Conservation (phyloP, 2,113 vertebrate genomes). For the Cololabis saira region DNA sequence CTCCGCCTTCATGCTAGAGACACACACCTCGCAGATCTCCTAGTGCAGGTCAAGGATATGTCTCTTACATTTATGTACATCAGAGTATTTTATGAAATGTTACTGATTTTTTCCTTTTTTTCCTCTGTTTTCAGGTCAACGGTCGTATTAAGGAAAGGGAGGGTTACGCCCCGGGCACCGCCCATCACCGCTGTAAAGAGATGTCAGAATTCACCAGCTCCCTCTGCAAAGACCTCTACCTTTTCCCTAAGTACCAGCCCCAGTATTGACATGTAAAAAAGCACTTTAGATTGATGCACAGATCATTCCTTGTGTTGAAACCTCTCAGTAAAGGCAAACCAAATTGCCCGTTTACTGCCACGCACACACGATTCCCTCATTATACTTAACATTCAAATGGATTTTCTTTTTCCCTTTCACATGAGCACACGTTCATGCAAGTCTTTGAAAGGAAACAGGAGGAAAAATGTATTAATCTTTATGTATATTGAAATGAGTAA, state of each 20-base stretch:
- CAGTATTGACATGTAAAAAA: constrained; percentile 60
- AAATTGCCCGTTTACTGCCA: constrained; percentile 29
- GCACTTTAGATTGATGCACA: constrained; percentile 32
- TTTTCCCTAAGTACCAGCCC: constrained; percentile 90
- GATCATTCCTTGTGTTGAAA: constrained; percentile 42
- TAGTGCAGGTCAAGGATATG: constrained; percentile 86
- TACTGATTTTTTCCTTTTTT: neutral
- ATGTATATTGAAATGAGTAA: constrained; percentile 20
- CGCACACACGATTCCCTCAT: constrained; percentile 31
- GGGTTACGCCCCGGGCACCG: constrained; percentile 92
- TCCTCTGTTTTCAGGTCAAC: constrained; percentile 86
- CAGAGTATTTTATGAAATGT: neutral
- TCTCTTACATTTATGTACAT: neutral
- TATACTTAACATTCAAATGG: constrained; percentile 20
- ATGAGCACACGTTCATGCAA: neutral
- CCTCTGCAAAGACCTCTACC: constrained; percentile 91
- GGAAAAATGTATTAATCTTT: constrained; percentile 30
- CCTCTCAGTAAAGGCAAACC: constrained; percentile 11
- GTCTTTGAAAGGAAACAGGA: constrained; percentile 27
- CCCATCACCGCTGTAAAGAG: constrained; percentile 97
- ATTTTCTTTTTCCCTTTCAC: constrained; percentile 25
- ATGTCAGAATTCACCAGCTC: constrained; percentile 99
- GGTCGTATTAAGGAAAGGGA: constrained; percentile 91
- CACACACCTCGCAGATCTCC: constrained; percentile 93
- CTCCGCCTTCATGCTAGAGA: constrained; percentile 87